A percentile compares a stretch with the other conserved stretches of the same genome.
Evolutionary conservation across 2,797 vertebrate genomes (phyloP).

Genomic region (Rhinichthys osculus): DNA sequence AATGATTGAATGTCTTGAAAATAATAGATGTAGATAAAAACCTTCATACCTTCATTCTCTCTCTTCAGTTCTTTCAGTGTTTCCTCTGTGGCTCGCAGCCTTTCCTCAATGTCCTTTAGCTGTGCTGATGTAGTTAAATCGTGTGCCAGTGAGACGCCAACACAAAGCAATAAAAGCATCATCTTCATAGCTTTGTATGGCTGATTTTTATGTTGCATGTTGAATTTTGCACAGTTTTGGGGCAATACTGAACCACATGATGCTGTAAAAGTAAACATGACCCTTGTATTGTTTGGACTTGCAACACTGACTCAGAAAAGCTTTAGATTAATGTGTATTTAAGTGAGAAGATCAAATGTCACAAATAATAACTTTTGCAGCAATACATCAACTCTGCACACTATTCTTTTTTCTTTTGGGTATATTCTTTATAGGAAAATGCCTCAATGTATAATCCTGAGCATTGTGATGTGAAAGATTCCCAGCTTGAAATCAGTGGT

Average conservation of each 20-base stretch:
- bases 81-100: neutral
- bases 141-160: neutral
- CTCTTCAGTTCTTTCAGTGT: slow-evolving; percentile 25
- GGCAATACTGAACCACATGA: neutral
- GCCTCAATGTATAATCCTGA: neutral
- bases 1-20: neutral
- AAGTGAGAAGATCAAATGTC: neutral
- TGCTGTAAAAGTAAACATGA: slow-evolving; percentile 33
- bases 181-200: neutral
- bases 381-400: neutral
- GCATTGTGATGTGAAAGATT: neutral
- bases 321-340: neutral
- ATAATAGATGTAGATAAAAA: neutral
- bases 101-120: slow-evolving; percentile 16
- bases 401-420: neutral
- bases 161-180: slow-evolving; percentile 18
- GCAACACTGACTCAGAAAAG: neutral
- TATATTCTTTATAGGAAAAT: neutral
- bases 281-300: slow-evolving; percentile 34
- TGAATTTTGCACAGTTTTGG: neutral
- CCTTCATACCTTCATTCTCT: slow-evolving; percentile 23
- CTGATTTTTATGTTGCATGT: neutral
- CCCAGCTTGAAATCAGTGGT: neutral
- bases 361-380: neutral
- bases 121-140: neutral